Percentiles rank a stretch among this genome's conserved stretches.
Evolutionary conservation across 2,888 invertebrate genomes (phyloP).

Genomic region (Pimpla rufipes): DNA sequence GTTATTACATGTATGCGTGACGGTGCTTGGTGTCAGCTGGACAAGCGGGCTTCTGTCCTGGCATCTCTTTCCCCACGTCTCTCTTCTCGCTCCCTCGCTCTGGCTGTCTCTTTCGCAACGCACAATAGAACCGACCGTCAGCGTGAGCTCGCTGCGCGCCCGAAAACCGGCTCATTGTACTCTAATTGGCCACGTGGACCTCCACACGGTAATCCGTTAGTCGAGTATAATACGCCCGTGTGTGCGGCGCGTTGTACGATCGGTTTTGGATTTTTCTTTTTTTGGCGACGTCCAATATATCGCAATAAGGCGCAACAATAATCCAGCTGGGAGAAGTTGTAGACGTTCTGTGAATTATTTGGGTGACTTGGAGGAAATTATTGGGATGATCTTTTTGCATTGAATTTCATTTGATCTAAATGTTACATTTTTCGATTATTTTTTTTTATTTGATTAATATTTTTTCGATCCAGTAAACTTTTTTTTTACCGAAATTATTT

Average conservation of each 20-base stretch:
- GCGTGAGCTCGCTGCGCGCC: constrained; percentile 52
- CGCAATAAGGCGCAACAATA: neutral
- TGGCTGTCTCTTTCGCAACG: constrained; percentile 29
- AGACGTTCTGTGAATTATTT: no score
- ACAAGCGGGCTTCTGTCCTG: constrained; percentile 19
- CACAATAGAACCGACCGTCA: constrained; percentile 72
- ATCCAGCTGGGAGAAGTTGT: no score
- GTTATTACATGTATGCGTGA: constrained; percentile 24
- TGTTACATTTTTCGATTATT: no score
- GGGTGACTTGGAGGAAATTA: no score
- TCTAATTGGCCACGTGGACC: constrained; percentile 69
- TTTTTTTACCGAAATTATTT: no score
- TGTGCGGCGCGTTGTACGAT: constrained; percentile 25
- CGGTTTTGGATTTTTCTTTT: constrained; percentile 16
- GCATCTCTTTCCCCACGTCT: constrained; percentile 37
- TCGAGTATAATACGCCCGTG: constrained; percentile 51
- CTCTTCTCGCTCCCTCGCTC: constrained; percentile 31
- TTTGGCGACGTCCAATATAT: neutral
- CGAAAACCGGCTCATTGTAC: constrained; percentile 62
- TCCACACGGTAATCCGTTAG: constrained; percentile 29
- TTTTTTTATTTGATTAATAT: no score
- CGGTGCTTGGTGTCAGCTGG: constrained; percentile 33
- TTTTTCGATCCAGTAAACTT: no score
- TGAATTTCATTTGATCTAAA: no score
- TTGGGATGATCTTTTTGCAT: no score